phyloP scores from a whole-genome alignment of 1,140 invertebrate species.

The Sycobia sp. region DNA sequence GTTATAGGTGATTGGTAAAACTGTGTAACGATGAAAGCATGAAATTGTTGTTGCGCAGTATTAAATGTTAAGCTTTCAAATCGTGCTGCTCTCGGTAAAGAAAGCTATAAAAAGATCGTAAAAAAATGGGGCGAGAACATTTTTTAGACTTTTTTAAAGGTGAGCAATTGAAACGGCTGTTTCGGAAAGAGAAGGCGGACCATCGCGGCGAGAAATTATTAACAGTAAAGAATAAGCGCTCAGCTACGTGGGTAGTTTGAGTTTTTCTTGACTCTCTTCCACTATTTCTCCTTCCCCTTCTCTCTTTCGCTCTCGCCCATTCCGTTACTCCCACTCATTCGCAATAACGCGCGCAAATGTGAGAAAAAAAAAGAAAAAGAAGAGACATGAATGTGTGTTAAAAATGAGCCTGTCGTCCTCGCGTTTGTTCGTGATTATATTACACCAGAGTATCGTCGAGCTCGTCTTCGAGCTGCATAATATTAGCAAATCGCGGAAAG shows the following conservation, averaged over 20 bases:
- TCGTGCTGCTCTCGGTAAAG: background rate
- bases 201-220: constrained; percentile 46
- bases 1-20: no score
- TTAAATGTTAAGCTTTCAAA: constrained; percentile 8
- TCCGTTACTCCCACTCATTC: background rate
- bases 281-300: background rate
- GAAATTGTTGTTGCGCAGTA: no score
- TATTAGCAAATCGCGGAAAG: background rate
- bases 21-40: no score
- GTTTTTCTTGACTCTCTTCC: background rate
- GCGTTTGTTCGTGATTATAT: constrained; percentile 41
- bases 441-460: constrained; percentile 30
- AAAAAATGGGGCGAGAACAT: background rate
- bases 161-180: constrained; percentile 18
- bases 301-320: background rate
- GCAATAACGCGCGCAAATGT: no score
- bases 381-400: constrained; percentile 41
- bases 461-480: background rate
- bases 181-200: constrained; percentile 36
- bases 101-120: no score
- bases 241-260: no score
- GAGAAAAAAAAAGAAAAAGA: constrained; percentile 37
- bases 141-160: constrained; percentile 5
- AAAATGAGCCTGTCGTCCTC: constrained; percentile 48
- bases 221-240: constrained; percentile 13